Percentiles rank a stretch among this genome's conserved stretches.
Evolutionary conservation across 2,888 invertebrate genomes (phyloP).

Genomic region (Pandemis heparana): DNA sequence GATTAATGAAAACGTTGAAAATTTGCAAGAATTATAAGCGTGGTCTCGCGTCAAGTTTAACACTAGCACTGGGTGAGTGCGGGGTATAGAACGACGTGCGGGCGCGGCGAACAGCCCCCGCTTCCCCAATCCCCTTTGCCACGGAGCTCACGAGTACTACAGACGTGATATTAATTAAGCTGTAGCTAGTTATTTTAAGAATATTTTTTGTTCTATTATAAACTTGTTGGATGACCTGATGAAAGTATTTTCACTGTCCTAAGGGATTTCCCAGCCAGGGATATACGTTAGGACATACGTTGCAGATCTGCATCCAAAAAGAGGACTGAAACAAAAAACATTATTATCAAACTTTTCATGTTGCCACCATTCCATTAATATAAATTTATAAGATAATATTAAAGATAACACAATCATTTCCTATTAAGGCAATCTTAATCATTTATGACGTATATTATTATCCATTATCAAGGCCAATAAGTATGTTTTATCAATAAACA

Average conservation of each 20-base stretch:
- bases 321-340: conserved; percentile 57
- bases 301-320: conserved; percentile 81
- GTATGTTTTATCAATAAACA: not conserved
- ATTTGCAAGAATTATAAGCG: too few relatives aligned
- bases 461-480: not conserved
- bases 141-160: too few relatives aligned
- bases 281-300: conserved; percentile 78
- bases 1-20: too few relatives aligned
- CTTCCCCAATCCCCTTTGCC: too few relatives aligned
- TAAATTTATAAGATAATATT: not conserved
- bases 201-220: too few relatives aligned
- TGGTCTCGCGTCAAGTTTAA: too few relatives aligned
- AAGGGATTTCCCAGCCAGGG: conserved; percentile 86
- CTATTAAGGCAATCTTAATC: not conserved
- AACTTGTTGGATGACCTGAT: not conserved
- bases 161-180: too few relatives aligned
- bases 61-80: too few relatives aligned
- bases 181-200: too few relatives aligned
- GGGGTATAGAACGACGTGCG: too few relatives aligned
- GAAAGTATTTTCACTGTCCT: conserved; percentile 54
- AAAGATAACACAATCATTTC: not conserved
- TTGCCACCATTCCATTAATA: too few relatives aligned
- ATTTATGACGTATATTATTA: not conserved
- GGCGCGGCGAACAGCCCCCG: too few relatives aligned
- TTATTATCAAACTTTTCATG: conserved; percentile 6